These are phyloP conservation scores for Spinus olivaceus DNA, from an alignment of 2,797 vertebrate genomes.

Conservation along the genomic window DNA sequence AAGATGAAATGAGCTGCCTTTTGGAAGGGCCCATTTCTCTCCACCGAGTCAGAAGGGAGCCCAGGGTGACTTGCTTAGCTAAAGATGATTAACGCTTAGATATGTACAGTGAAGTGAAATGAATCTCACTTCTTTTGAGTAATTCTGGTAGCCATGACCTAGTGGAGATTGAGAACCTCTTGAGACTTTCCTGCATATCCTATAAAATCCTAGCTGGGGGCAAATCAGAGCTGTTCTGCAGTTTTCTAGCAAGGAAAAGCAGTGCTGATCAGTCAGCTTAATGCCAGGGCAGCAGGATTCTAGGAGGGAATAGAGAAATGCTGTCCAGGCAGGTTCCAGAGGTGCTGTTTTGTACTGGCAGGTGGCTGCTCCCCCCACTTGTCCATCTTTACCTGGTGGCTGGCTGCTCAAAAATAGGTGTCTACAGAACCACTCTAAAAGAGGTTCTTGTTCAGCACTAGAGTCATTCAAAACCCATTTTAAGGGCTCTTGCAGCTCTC, in stretches of 20 bases:
- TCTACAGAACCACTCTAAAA: not conserved
- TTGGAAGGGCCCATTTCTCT: constrained; percentile 30
- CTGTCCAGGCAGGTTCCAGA: not conserved
- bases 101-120: not conserved
- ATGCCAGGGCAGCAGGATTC: not conserved
- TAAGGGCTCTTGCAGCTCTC: not conserved
- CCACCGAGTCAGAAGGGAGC: not conserved
- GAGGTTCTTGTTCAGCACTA: not conserved
- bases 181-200: not conserved
- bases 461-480: not conserved
- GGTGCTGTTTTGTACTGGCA: not conserved
- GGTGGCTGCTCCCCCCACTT: not conserved
- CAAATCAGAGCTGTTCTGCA: not conserved
- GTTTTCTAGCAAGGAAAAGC: not conserved
- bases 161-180: not conserved
- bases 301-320: not conserved
- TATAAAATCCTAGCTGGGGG: constrained; percentile 3
- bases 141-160: constrained; percentile 1
- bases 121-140: constrained; percentile 11
- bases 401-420: not conserved
- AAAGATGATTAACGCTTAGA: not conserved
- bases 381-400: accelerated
- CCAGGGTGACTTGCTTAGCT: not conserved
- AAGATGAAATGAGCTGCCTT: constrained; percentile 1
- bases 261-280: not conserved